Conservation (phyloP, 2,113 vertebrate genomes). For the Anolis carolinensis region DNA sequence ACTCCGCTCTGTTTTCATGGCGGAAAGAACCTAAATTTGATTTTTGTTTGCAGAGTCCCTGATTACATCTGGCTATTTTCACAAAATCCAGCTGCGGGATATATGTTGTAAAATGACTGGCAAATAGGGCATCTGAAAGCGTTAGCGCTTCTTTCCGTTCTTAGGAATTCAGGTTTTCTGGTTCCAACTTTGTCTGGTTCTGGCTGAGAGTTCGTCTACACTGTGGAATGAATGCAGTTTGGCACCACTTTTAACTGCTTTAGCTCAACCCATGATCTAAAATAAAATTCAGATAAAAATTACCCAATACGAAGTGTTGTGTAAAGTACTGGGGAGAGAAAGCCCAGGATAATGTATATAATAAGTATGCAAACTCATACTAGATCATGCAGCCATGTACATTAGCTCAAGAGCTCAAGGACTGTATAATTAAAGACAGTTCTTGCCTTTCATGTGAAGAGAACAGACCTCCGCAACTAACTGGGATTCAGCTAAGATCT, state of each 20-base stretch:
- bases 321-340: too few relatives aligned
- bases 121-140: slow-evolving; percentile 12
- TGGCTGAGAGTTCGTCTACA: background rate
- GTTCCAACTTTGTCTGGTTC: slow-evolving; percentile 18
- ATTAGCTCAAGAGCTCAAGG: background rate
- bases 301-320: too few relatives aligned
- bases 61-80: slow-evolving; percentile 47
- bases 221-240: too few relatives aligned
- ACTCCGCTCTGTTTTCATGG: slow-evolving; percentile 48
- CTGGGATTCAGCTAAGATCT: background rate
- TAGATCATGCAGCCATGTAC: background rate
- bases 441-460: background rate
- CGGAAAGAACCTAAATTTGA: slow-evolving; percentile 55
- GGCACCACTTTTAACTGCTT: too few relatives aligned
- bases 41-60: slow-evolving; percentile 52
- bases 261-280: too few relatives aligned
- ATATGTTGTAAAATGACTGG: background rate
- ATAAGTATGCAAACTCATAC: background rate
- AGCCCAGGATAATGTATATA: too few relatives aligned
- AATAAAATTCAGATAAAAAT: too few relatives aligned
- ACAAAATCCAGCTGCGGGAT: background rate
- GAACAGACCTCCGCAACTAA: background rate
- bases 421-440: background rate
- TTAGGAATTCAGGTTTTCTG: background rate
- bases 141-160: slow-evolving; percentile 45